Evolutionary conservation across 2,888 invertebrate species (phyloP).

Genomic region (Marasmarcha lunaedactyla): DNA sequence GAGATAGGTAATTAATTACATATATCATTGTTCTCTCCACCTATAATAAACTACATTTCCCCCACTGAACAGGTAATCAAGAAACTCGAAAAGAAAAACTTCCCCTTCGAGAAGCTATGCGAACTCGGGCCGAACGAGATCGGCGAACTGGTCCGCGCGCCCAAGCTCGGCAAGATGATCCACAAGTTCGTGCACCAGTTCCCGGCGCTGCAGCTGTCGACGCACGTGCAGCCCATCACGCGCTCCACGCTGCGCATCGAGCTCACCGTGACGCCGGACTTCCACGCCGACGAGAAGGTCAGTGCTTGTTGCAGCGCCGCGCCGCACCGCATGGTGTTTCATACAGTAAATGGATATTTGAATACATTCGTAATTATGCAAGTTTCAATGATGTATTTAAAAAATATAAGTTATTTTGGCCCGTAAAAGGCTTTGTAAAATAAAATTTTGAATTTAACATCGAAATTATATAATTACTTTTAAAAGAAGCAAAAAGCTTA

Average conservation of each 20-base stretch:
- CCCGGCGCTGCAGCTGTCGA: slow-evolving; percentile 94
- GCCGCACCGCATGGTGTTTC: slow-evolving; percentile 40
- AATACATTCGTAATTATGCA: too few species aligned
- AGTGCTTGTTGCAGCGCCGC: too few species aligned
- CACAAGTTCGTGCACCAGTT: slow-evolving; percentile 97
- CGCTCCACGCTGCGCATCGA: slow-evolving; percentile 93
- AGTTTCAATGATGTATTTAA: too few species aligned
- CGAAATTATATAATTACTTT: too few species aligned
- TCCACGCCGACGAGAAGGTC: slow-evolving; percentile 98
- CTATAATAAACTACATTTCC: too few species aligned
- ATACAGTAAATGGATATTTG: too few species aligned
- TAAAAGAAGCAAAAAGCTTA: too few species aligned
- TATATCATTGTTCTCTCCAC: too few species aligned
- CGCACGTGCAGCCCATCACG: slow-evolving; percentile 98
- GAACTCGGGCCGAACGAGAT: slow-evolving; percentile 98
- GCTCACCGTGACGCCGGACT: slow-evolving; percentile 97
- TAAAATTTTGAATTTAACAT: too few species aligned
- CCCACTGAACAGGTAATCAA: slow-evolving; percentile 81
- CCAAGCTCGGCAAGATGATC: slow-evolving; percentile 92
- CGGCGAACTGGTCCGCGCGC: slow-evolving; percentile 89
- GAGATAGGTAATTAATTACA: too few species aligned
- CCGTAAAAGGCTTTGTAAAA: too few species aligned
- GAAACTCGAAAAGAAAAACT: slow-evolving; percentile 97
- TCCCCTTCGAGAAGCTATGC: slow-evolving; percentile 94
- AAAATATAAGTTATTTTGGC: too few species aligned